These are phyloP conservation scores for Tauraco erythrolophus DNA, from an alignment of 2,113 vertebrate species.

Conservation along the genomic window DNA sequence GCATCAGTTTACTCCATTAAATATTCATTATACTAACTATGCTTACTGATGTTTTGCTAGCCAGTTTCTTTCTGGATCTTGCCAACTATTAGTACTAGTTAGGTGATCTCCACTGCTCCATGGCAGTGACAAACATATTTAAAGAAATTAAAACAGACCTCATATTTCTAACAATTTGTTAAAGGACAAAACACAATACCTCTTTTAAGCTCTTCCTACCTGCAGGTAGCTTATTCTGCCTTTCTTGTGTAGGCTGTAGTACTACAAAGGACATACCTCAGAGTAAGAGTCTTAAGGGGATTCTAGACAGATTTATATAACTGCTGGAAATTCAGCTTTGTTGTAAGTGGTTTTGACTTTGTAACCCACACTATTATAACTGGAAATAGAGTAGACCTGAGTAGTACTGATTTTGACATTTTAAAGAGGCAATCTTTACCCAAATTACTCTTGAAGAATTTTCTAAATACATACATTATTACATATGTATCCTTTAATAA, in stretches of 20 bases:
- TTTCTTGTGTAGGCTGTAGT: background rate
- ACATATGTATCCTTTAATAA: background rate
- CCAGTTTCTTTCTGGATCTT: background rate
- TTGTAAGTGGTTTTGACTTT: background rate
- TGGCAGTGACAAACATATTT: background rate
- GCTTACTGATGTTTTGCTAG: background rate
- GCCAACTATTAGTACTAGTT: background rate
- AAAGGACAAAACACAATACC: background rate
- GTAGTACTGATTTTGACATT: background rate
- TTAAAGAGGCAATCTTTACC: background rate
- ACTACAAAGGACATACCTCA: background rate
- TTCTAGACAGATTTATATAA: background rate
- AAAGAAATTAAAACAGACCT: background rate
- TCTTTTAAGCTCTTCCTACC: background rate
- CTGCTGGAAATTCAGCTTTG: background rate
- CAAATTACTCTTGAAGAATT: background rate
- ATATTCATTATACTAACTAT: background rate
- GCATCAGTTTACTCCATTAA: background rate
- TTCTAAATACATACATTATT: background rate
- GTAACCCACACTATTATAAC: background rate
- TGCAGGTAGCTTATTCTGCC: background rate
- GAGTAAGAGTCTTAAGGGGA: background rate
- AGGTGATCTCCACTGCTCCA: background rate
- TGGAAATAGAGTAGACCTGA: background rate
- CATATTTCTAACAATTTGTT: background rate